Percentiles rank a stretch among this genome's conserved stretches.
These are phyloP conservation scores for Perdita meconis DNA, from an alignment of 2,888 invertebrate genomes.

Conservation along the genomic window DNA sequence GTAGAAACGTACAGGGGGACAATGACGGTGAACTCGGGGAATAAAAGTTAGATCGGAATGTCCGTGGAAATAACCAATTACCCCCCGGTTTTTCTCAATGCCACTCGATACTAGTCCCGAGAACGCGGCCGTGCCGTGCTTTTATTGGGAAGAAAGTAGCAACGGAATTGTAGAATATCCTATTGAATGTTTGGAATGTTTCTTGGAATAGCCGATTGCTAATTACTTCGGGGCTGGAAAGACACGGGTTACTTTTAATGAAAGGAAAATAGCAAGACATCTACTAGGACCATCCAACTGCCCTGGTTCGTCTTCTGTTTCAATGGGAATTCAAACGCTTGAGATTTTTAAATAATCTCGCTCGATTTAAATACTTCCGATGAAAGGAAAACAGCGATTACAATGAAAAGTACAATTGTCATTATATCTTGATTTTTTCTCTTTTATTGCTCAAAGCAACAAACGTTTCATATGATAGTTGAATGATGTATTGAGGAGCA, in stretches of 20 bases:
- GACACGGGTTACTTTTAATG: not conserved
- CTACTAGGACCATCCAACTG: not conserved
- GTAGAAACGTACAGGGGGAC: constrained; percentile 47
- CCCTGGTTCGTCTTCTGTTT: not conserved
- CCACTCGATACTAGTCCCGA: not conserved
- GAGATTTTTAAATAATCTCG: not conserved
- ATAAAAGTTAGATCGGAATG: constrained; percentile 37
- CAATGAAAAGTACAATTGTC: no score
- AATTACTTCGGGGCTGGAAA: not conserved
- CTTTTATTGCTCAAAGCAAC: no score
- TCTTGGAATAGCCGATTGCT: constrained; percentile 15
- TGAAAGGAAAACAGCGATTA: not conserved
- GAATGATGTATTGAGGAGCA: no score
- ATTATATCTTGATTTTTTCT: no score
- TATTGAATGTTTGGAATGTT: not conserved
- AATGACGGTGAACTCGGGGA: constrained; percentile 39
- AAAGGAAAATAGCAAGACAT: constrained; percentile 9
- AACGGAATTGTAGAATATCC: constrained; percentile 18
- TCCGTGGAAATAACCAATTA: constrained; percentile 45
- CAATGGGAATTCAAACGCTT: not conserved
- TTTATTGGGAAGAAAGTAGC: constrained; percentile 49
- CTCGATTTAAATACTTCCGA: not conserved
- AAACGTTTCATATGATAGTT: no score
- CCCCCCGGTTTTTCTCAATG: constrained; percentile 19
- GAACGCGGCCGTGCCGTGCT: constrained; percentile 15